Base-by-base conservation (phyloP, 2,888 invertebrate genomes). In the Phaedon cochleariae region DNA sequence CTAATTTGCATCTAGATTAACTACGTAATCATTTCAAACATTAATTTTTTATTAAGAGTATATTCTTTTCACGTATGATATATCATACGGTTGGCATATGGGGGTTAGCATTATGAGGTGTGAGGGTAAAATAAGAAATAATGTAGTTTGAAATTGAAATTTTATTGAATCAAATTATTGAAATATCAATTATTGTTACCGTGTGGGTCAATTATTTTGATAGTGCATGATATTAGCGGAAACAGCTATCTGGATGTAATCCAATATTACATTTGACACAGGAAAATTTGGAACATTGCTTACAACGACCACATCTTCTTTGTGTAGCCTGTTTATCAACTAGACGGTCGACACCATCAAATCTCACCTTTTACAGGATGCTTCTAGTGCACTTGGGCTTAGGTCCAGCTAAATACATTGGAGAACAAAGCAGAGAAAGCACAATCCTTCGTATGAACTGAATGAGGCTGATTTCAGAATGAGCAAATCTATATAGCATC, bases 341-440 rank as follows among this genome's bases (percentile, higher is more conserved):
- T 15, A 55, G 37, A 37, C 37, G 55, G 55, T 55, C 20, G 55
- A 55, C 26, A 12, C 31, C 20, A 31, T 52, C 52, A 52, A 52
- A 52, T 18, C 52, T 20, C 17, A 52, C 31, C 10, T 26, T 26
- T 31, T 21, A 12, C 21, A 51, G 22, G 22, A 22, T 51, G 22
- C 22, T 51, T 52, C 29, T 29, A 29, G 29, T 52, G 20, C 37
- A 59, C 34, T 49, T 51, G 20, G 51, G 59, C 7, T 59, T 45
- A 26, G 61, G 29, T 37, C 53, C 62, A 26, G 41, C 55, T 55
- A 62, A 21, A 55, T 62, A 49, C 29, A 45, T 57, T 22, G 58
- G 58, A 52, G 26, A 51, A 12, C 41, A 58, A 45, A 41, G 34
- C 31, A 59, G 17, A 6, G 49, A 31, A 20, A 49, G 6, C 12